These are phyloP conservation scores for Eristalis intricaria DNA, from an alignment of 2,888 invertebrate genomes.

Conservation along the genomic window DNA sequence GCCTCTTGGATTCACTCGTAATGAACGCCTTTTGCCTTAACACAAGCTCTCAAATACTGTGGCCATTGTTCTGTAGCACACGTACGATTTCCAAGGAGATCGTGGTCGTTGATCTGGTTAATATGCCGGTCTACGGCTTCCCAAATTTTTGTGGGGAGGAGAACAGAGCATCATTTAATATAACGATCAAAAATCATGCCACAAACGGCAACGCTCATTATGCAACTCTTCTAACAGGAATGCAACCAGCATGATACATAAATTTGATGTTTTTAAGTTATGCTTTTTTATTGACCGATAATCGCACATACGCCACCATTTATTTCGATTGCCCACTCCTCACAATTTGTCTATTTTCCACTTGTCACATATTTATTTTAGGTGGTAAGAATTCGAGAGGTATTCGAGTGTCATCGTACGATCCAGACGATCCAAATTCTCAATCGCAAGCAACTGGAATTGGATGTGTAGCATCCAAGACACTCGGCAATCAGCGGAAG, in stretches of 20 bases:
- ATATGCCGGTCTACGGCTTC: too few relatives aligned
- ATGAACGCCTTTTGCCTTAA: too few relatives aligned
- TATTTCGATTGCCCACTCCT: constrained; percentile 1
- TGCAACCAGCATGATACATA: not conserved
- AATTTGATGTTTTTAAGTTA: not conserved
- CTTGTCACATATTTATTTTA: constrained; percentile 73
- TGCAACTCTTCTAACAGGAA: not conserved
- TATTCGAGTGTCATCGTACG: constrained; percentile 86
- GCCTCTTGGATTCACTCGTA: too few relatives aligned
- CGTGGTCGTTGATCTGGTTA: too few relatives aligned
- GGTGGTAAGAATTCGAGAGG: constrained; percentile 86
- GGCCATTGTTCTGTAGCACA: too few relatives aligned
- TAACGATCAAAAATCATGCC: too few relatives aligned
- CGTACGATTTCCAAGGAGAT: too few relatives aligned
- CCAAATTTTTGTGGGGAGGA: too few relatives aligned
- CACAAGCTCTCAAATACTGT: too few relatives aligned
- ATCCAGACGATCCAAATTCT: constrained; percentile 85
- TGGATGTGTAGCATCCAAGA: constrained; percentile 82
- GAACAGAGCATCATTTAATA: too few relatives aligned
- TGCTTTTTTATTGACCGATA: not conserved
- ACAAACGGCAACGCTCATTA: too few relatives aligned
- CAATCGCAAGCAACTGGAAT: constrained; percentile 75
- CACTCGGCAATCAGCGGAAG: constrained; percentile 81
- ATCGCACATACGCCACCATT: not conserved
- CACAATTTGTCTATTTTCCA: constrained; percentile 49